Base-by-base conservation (phyloP, 2,113 vertebrate species). In the Stegastes partitus region DNA sequence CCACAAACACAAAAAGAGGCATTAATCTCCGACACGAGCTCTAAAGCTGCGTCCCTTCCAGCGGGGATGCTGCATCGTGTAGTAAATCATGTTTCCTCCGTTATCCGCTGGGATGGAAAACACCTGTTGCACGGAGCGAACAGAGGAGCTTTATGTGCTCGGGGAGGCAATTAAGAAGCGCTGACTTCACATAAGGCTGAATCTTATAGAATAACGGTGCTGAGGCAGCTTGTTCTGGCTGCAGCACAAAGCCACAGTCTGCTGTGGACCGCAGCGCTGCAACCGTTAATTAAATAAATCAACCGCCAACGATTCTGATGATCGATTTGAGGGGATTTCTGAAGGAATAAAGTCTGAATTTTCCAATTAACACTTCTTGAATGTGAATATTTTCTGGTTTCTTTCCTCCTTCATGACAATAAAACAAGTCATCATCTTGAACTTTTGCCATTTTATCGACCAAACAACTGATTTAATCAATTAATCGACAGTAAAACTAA, bases 171-270 rank as follows among this genome's bases (percentile, higher is more conserved):
- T 83, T 68, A 76, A 51, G 70, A 81, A 85, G 11, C 64, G 88
- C 91, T 90, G 91, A 92, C 82, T 85, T 58, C 68, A 85, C 87
- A 87, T 67, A 75, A 79, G 44, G 70, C 68, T 73, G 74, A 59
- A 84, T 72, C 51, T 74, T 70, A 69, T 54, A 86, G 58, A 56
- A 82, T 69, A 75, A 74, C 68, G 39, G 45, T 74, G 88, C 90
- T 81, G 47, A 87, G 75, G 44, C 49, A 82, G 88, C 86, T 18
- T 71, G 54, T 65, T 86, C 75, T 50, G 39, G 61, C 45, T 50
- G 80, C 39, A 74, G 51, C 71, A 50, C 19, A 50, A 4, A 21
- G 5, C 4, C 18, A 19, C 18, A n/a, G 14, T 16, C 19, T 18
- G 18, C 11, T 2, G 2, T 45, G 6, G 42, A 45, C 44, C 3